Base-by-base conservation (phyloP, 2,888 invertebrate species). In the Ypsolopha scabrella region DNA sequence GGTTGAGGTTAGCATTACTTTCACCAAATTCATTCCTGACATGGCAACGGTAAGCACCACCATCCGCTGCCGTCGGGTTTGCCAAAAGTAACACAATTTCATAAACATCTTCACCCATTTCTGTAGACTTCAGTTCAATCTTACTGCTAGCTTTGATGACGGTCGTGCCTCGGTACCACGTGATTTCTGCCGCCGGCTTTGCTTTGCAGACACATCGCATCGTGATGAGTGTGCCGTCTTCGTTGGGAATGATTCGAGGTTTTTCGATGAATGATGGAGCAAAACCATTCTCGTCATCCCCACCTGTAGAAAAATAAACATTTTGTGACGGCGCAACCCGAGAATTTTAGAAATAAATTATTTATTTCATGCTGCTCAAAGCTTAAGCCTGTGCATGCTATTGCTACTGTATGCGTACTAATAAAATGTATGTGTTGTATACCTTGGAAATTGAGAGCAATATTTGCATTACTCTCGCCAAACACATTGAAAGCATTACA, bases 391-490 rank as follows among this genome's bases (percentile, higher is more conserved):
- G 61, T 48, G 60, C 82, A 81, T 83, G 83, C 85, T 58, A 36
- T 36, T 41, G 43, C 47, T 48, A 54, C 52, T 56, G 53, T 46
- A 50, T 52, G 53, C 56, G 53, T 54, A 51, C 48, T 48, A 14
- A 44, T 36, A 48, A 44, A 44, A 41, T 24, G 10, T 35, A 14
- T 34, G 9, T 37, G 58, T 65, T 37, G 58, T 65, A 90, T 93
- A 96, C 97, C 97, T 94, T 97, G 96, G 90, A 99, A 97, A 88
- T 99, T 99, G 75, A 99, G 94, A 75, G 98, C 97, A 88, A 99
- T 99, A 88, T 99, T 99, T 69, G 99, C 99, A 90, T 99, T 99
- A 89, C 98, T 98, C 90, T 99, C 99, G 83, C 99, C 99, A 87
- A 93, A 94, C 81, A 94, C 92, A 90, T 99, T 99, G 89, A 97